Evolutionary conservation across 1,140 invertebrate species (phyloP).

Genomic region (Nebria ingens): DNA sequence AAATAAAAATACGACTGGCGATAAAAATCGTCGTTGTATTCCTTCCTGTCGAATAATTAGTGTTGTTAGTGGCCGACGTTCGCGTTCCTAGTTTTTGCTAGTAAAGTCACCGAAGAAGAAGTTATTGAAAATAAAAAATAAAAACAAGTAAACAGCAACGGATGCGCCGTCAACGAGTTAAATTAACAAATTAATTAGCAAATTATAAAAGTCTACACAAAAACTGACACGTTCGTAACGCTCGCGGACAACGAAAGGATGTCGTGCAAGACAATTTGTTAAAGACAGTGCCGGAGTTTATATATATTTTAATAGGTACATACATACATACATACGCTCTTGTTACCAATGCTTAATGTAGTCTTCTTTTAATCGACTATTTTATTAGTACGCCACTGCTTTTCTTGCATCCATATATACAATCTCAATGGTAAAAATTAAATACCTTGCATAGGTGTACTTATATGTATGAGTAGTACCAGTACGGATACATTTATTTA

Average conservation of each 20-base stretch:
- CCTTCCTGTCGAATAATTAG: constrained; percentile 2
- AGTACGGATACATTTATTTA: background rate
- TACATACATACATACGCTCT: too few species aligned
- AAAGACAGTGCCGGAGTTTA: constrained; percentile 1
- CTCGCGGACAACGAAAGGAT: background rate
- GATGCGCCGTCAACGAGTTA: constrained; percentile 3
- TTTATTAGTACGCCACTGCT: background rate
- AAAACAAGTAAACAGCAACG: background rate
- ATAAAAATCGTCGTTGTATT: background rate
- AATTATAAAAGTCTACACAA: constrained; percentile 2
- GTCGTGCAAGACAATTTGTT: background rate
- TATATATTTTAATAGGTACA: too few species aligned
- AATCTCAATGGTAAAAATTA: background rate
- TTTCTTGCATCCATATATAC: background rate
- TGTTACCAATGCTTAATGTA: too few species aligned
- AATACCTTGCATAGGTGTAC: background rate
- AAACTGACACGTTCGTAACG: background rate
- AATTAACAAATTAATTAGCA: constrained; percentile 6
- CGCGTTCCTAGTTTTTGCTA: background rate
- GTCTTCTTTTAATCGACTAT: background rate
- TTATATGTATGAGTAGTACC: background rate
- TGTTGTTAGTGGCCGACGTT: background rate
- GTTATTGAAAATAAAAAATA: background rate
- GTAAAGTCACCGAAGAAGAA: background rate
- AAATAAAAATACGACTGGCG: background rate